Evolutionary conservation across 2,797 vertebrate species (phyloP).

Genomic region (Lepilemur septentrionalis): DNA sequence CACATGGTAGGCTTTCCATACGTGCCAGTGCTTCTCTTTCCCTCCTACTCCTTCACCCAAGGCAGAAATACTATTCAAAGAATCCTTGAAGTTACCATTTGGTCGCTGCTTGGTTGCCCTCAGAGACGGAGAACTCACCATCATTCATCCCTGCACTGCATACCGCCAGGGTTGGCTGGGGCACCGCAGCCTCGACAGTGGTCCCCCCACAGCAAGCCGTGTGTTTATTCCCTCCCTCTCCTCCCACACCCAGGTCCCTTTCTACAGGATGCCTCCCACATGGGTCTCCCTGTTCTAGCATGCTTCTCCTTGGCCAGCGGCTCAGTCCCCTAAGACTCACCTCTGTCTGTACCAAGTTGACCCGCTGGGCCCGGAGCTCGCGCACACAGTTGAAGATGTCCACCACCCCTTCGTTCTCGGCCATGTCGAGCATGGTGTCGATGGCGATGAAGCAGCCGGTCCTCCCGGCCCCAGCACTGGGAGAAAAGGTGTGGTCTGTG

Average conservation of each 20-base stretch:
- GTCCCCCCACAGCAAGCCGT: accelerated
- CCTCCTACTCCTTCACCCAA: neutral
- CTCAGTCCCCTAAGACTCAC: conserved; percentile 77
- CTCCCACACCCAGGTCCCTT: neutral
- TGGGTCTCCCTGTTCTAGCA: neutral
- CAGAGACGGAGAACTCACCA: neutral
- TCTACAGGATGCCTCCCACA: neutral
- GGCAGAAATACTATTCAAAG: neutral
- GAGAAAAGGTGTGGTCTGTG: conserved; percentile 22
- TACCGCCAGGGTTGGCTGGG: neutral
- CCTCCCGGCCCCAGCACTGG: conserved; percentile 94
- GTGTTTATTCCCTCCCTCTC: neutral
- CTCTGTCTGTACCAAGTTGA: conserved; percentile 98
- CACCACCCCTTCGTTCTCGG: conserved; percentile 97
- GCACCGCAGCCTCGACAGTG: neutral
- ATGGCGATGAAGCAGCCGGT: conserved; percentile 98
- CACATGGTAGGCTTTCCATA: neutral
- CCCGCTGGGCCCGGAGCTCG: conserved; percentile 95
- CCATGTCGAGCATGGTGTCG: conserved; percentile 99
- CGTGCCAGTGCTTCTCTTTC: neutral
- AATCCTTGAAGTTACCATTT: neutral
- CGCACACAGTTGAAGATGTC: conserved; percentile 99
- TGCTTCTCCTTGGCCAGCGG: neutral
- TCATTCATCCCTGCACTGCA: neutral
- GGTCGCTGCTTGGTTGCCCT: neutral